These are phyloP conservation scores for Anthopleura xanthogrammica DNA, from an alignment of 92 coral and sea anemone species.

Conservation along the genomic window DNA sequence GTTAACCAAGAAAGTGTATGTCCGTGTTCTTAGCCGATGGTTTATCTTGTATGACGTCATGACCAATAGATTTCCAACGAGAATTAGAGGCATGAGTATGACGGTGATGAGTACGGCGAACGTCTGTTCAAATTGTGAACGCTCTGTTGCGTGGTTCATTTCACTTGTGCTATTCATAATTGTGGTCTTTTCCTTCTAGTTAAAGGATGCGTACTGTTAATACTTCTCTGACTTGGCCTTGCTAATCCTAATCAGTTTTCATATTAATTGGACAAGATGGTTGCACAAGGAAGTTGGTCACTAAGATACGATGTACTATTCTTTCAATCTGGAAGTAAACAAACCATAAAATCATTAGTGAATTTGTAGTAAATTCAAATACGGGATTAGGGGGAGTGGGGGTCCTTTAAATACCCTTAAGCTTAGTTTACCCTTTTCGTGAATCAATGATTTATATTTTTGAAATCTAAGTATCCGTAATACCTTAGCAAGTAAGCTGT, in stretches of 20 bases:
- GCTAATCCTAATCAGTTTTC: background rate
- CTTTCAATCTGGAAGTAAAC: background rate
- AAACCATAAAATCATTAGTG: background rate
- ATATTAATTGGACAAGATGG: background rate
- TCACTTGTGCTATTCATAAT: constrained; percentile 1
- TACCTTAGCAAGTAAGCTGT: no score
- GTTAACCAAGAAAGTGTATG: constrained; percentile 58
- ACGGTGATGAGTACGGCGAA: constrained; percentile 14
- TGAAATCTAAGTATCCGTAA: no score
- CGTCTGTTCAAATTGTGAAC: background rate
- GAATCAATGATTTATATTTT: no score
- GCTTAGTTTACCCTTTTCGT: no score
- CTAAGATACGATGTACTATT: background rate
- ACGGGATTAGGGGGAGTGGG: background rate
- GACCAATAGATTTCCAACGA: constrained; percentile 52
- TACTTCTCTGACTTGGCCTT: background rate
- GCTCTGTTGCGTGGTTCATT: background rate
- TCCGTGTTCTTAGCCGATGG: constrained; percentile 52
- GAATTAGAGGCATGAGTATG: constrained; percentile 28
- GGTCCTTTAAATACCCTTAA: no score
- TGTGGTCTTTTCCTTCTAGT: no score
- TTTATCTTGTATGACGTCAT: constrained; percentile 57
- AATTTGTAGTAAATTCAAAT: background rate
- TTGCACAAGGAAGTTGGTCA: background rate
- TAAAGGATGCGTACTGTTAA: background rate